Evolutionary conservation across 1,140 invertebrate species (phyloP).

Genomic region (Lanistes nyassanus): DNA sequence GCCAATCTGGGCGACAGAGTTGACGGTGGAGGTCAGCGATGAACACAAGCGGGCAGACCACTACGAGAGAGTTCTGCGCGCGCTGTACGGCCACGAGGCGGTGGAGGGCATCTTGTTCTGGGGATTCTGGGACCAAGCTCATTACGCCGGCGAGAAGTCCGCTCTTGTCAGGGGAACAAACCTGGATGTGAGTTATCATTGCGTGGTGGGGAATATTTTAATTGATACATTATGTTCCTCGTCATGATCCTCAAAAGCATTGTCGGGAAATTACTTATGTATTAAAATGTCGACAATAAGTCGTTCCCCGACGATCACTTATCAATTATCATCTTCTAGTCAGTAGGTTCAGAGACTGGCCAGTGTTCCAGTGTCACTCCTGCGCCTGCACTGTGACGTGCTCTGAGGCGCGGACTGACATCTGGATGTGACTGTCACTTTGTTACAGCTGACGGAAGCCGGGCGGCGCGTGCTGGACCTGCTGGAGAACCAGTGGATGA

Average conservation of each 20-base stretch:
- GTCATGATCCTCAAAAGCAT: too few relatives aligned
- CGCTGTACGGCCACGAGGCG: constrained; percentile 26
- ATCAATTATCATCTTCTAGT: background rate
- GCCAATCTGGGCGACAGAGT: constrained; percentile 37
- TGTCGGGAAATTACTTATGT: too few relatives aligned
- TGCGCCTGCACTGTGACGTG: too few relatives aligned
- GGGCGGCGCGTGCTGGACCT: constrained; percentile 23
- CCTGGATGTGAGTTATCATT: background rate
- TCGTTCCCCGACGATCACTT: too few relatives aligned
- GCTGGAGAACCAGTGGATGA: constrained; percentile 29
- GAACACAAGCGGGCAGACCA: constrained; percentile 28
- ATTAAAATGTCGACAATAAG: too few relatives aligned
- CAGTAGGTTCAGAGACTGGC: too few relatives aligned
- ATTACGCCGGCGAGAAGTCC: background rate
- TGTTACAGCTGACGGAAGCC: constrained; percentile 24
- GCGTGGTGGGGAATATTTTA: background rate
- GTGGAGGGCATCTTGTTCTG: constrained; percentile 37
- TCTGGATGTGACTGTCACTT: too few relatives aligned
- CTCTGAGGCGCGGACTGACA: too few relatives aligned
- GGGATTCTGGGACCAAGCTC: constrained; percentile 30
- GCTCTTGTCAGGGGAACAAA: constrained; percentile 12
- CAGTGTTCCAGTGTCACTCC: too few relatives aligned
- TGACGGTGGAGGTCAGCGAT: constrained; percentile 26
- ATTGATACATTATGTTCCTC: too few relatives aligned
- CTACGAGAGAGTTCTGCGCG: constrained; percentile 29